phyloP scores from a whole-genome alignment of 2,113 vertebrate genomes.

The Chaetodon trifascialis region DNA sequence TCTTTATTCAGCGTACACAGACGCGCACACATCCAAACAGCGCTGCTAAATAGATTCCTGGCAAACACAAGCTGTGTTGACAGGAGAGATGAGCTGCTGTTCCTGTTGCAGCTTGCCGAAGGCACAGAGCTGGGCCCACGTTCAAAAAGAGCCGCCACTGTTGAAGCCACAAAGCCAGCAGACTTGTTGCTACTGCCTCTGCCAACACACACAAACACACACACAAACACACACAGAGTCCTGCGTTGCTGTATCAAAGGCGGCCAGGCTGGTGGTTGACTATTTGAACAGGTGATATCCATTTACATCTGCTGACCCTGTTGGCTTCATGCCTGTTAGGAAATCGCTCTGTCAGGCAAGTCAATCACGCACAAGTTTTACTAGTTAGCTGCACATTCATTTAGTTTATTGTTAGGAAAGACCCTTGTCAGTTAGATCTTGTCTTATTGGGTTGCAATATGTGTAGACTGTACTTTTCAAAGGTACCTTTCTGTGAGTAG shows the following conservation, averaged over 20 bases:
- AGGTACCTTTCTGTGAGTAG: background rate
- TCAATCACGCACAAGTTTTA: conserved; percentile 47
- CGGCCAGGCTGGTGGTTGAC: conserved; percentile 56
- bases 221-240: conserved; percentile 51
- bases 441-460: background rate
- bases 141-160: conserved; percentile 76
- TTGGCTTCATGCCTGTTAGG: conserved; percentile 73
- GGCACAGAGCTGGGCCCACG: conserved; percentile 60
- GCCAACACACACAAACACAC: conserved; percentile 69
- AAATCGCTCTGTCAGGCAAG: conserved; percentile 59
- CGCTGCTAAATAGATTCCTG: conserved; percentile 77
- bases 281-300: conserved; percentile 89
- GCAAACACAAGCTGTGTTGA: conserved; percentile 84
- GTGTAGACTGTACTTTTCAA: background rate
- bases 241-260: conserved; percentile 79
- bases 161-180: conserved; percentile 77
- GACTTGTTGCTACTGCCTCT: conserved; percentile 78
- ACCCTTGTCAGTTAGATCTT: background rate
- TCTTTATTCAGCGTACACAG: conserved; percentile 70
- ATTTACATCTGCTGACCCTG: conserved; percentile 77
- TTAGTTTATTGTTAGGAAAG: conserved; percentile 4
- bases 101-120: conserved; percentile 83
- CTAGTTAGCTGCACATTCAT: background rate
- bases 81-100: conserved; percentile 81
- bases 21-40: conserved; percentile 68